Conservation (phyloP, 2,113 vertebrate genomes). For the Chlorodrepanis virens region DNA sequence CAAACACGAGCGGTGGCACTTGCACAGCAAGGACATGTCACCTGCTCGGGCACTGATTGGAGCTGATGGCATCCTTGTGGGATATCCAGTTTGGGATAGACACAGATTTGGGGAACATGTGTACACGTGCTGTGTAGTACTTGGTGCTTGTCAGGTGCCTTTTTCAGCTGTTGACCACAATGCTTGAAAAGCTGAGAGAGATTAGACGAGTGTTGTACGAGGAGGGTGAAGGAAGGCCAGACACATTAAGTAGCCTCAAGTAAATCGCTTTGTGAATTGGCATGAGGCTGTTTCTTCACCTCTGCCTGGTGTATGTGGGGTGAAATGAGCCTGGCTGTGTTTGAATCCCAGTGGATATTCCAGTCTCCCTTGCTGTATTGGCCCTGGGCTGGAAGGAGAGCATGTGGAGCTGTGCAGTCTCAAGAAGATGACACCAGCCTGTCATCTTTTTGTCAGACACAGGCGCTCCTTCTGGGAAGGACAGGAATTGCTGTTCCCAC, state of each 20-base stretch:
- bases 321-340: not conserved
- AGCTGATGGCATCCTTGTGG: not conserved
- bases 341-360: not conserved
- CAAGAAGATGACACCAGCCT: not conserved
- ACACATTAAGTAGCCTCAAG: constrained; percentile 1
- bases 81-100: not conserved
- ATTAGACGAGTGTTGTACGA: not conserved
- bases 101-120: not conserved
- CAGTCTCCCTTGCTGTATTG: not conserved
- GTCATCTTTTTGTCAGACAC: not conserved
- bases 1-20: not conserved
- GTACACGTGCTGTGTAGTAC: not conserved
- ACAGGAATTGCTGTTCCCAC: accelerated
- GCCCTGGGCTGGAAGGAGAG: not conserved
- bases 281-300: not conserved
- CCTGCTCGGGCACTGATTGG: not conserved
- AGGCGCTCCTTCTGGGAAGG: not conserved
- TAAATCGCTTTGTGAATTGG: not conserved
- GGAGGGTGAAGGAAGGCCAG: not conserved
- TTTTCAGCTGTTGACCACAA: not conserved
- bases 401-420: not conserved
- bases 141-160: not conserved
- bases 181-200: not conserved
- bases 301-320: not conserved
- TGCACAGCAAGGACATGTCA: not conserved